Conservation (phyloP, 92 coral and sea anemone species). For the Chrysogorgia sp. region DNA sequence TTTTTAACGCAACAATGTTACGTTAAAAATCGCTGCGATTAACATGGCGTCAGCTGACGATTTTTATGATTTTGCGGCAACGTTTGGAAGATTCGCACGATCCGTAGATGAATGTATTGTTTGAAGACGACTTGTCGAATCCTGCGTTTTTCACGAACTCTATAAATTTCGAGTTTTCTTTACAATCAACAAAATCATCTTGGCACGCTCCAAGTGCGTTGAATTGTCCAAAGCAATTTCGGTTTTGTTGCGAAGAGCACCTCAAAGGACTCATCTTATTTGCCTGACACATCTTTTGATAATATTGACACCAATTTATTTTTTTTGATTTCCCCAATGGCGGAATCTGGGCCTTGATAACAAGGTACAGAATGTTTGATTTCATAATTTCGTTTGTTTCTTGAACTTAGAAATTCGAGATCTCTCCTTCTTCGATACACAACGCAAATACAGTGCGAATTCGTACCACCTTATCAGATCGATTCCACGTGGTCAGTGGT, state of each 20-base stretch:
- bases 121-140: constrained; percentile 26
- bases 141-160: constrained; percentile 33
- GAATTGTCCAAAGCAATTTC: constrained; percentile 35
- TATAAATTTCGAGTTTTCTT: constrained; percentile 5
- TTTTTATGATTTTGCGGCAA: constrained; percentile 10
- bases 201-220: constrained; percentile 20
- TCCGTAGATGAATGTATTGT: constrained; percentile 53
- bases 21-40: no score
- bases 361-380: constrained; percentile 24
- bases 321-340: constrained; percentile 25
- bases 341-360: constrained; percentile 41
- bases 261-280: constrained; percentile 20
- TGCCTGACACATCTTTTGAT: constrained; percentile 25
- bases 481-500: no score
- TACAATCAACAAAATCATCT: constrained; percentile 47
- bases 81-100: constrained; percentile 13
- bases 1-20: no score
- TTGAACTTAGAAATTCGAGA: constrained; percentile 51
- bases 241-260: constrained; percentile 19
- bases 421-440: constrained; percentile 41
- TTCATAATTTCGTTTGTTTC: constrained; percentile 42
- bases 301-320: constrained; percentile 41
- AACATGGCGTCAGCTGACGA: no score
- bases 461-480: no score
- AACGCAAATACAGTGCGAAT: constrained; percentile 59